Base-by-base conservation (phyloP, 2,113 vertebrate species). In the Ibidorhyncha struthersii region DNA sequence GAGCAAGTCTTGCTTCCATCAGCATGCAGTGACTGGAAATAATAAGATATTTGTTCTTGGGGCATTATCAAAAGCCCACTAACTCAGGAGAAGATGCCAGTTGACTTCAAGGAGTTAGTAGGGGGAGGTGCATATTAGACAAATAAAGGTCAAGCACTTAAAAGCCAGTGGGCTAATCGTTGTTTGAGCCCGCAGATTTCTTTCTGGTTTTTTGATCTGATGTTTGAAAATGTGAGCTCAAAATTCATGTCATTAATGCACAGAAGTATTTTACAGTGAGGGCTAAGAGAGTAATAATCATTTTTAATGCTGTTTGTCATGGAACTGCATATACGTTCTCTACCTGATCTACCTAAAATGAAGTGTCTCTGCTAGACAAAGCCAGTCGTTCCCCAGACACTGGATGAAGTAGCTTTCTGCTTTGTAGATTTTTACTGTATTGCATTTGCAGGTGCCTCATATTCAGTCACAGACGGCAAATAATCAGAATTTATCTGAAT, bases 391-490 rank as follows among this genome's bases (percentile, higher is more conserved):
- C 58, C 72, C 89, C 62, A 62, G 78, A 18, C 89, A 34, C 56
- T 76, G 78, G 58, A 65, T 73, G 58, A 94, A 82, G 81, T 40
- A 80, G 66, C 67, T 95, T 90, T 95, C 93, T 97, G 91, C 91
- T 96, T 95, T 95, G 91, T 93, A 94, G 83, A 96, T 96, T 93
- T 91, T 87, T 91, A 45, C 77, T 97, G 77, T 95, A 96, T 97
- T 97, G 82, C 84, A 91, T 97, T 97, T 97, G 93, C 96, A 97
- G 93, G 93, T 96, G 91, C 89, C 45, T 97, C 84, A 34, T 70
- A 78, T 72, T 82, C 53, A 70, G 86, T 82, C 81, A 65, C 83
- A 96, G 91, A 89, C 43, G 0, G 91, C 89, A 95, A 95, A 97
- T 92, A 89, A 72, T 86, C 86, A 97, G 91, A 80, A 87, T 43